phyloP scores from a whole-genome alignment of 2,797 vertebrate species.

The Dendrocincla fuliginosa region DNA sequence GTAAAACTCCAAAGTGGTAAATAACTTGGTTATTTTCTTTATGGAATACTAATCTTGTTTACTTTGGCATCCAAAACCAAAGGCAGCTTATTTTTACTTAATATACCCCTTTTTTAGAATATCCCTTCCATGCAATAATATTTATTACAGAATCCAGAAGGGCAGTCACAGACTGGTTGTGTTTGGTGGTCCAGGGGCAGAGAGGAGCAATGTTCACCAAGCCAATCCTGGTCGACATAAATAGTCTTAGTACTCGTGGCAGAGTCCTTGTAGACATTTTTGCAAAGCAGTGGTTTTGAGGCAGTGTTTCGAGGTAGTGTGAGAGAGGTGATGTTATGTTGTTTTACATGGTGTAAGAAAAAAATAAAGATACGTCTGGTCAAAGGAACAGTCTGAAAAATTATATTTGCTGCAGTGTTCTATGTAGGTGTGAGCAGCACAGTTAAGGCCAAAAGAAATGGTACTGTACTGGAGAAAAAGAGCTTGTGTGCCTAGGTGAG shows the following conservation, averaged over 20 bases:
- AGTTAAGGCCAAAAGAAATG: neutral
- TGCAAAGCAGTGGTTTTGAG: neutral
- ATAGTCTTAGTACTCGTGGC: neutral
- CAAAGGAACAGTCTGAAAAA: neutral
- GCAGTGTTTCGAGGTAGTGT: neutral
- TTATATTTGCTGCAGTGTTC: neutral
- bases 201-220: neutral
- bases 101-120: neutral
- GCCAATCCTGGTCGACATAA: neutral
- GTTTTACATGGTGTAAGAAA: neutral
- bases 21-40: slow-evolving; percentile 46
- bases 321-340: fast-evolving
- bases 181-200: neutral
- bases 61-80: slow-evolving; percentile 24
- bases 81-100: slow-evolving; percentile 35
- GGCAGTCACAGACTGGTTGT: neutral
- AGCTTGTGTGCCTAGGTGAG: neutral
- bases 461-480: neutral
- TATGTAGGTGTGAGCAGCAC: neutral
- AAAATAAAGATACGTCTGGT: neutral
- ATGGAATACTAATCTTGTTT: slow-evolving; percentile 35
- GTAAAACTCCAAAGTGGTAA: slow-evolving; percentile 41
- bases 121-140: neutral
- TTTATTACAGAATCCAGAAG: neutral
- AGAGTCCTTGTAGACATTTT: neutral